Evolutionary conservation across 1,140 invertebrate genomes (phyloP).

Genomic region (Sesamia nonagrioides): DNA sequence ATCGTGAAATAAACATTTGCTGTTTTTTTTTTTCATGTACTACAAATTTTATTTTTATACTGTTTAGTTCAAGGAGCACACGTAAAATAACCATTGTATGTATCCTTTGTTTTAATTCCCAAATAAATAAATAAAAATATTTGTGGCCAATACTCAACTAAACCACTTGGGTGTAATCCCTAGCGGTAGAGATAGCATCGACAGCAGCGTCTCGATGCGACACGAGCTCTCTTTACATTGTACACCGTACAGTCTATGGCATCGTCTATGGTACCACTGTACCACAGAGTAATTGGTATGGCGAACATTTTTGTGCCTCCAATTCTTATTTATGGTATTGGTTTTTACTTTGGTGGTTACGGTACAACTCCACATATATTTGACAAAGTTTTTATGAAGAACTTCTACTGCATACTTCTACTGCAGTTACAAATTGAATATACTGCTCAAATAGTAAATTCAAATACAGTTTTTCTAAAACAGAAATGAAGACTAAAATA

Average conservation of each 20-base stretch:
- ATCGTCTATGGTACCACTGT: conserved; percentile 25
- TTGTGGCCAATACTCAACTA: conserved; percentile 21
- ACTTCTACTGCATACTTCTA: not conserved
- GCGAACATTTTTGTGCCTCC: not conserved
- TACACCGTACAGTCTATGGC: conserved; percentile 46
- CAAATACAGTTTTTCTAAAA: not conserved
- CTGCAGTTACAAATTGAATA: not conserved
- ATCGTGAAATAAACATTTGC: too few relatives aligned
- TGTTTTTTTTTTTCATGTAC: too few relatives aligned
- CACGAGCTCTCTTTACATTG: conserved; percentile 67
- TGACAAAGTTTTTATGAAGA: not conserved
- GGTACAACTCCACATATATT: not conserved
- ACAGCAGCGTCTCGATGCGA: conserved; percentile 64
- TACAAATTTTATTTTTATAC: too few relatives aligned
- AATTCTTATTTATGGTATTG: conserved; percentile 1
- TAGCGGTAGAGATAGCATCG: conserved; percentile 67
- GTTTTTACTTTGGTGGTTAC: not conserved
- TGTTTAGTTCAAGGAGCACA: too few relatives aligned
- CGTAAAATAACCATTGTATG: too few relatives aligned
- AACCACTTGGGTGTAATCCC: conserved; percentile 63
- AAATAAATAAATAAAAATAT: not conserved
- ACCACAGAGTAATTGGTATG: conserved; percentile 53
- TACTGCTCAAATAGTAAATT: not conserved
- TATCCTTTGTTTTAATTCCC: too few relatives aligned
- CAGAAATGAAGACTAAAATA: not conserved